phyloP scores from a whole-genome alignment of 2,797 vertebrate genomes.

The Phaenicophaeus curvirostris region DNA sequence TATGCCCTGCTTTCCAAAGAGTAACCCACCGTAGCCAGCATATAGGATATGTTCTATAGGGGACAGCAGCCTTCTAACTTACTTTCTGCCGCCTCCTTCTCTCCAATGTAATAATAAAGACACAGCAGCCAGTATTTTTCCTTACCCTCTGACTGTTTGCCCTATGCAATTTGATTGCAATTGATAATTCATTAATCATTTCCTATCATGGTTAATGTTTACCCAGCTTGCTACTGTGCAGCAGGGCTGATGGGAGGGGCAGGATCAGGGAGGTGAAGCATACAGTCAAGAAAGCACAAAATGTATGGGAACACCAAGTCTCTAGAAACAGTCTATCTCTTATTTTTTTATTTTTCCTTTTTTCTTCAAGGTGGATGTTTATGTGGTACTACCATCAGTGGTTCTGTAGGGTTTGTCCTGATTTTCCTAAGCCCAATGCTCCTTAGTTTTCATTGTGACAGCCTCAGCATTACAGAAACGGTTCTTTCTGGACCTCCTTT shows the following conservation, averaged over 20 bases:
- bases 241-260: background rate
- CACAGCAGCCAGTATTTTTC: slow-evolving; percentile 42
- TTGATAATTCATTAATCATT: slow-evolving; percentile 68
- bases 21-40: fast-evolving
- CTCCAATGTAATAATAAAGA: background rate
- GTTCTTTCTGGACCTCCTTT: fast-evolving
- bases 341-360: fast-evolving
- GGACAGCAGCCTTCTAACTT: background rate
- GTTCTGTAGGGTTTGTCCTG: background rate
- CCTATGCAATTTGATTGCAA: slow-evolving; percentile 33
- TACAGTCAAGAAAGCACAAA: background rate
- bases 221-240: slow-evolving; percentile 43
- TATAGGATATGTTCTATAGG: background rate
- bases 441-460: background rate
- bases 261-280: background rate
- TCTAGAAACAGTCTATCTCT: background rate
- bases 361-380: background rate
- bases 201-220: slow-evolving; percentile 67
- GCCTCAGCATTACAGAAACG: background rate
- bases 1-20: background rate
- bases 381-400: background rate
- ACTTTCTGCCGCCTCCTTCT: background rate
- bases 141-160: background rate
- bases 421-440: background rate
- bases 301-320: background rate